Conservation (phyloP, 2,797 vertebrate species). For the Enteromius mattozi region DNA sequence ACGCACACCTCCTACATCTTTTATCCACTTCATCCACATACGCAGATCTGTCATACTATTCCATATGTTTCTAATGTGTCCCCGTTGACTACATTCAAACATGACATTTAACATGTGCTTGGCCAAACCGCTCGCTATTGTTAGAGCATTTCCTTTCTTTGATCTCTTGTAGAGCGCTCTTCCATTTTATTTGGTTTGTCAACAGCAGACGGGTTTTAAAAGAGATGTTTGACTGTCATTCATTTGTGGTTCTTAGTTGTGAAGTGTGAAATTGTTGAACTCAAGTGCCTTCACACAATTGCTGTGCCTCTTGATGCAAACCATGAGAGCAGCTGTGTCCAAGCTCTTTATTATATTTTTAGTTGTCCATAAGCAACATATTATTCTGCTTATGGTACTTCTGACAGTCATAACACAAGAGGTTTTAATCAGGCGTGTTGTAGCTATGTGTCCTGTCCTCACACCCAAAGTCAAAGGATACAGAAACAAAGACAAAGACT, state of each 20-base stretch:
- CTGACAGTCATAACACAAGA: constrained; percentile 52
- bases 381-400: constrained; percentile 43
- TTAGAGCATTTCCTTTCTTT: constrained; percentile 15
- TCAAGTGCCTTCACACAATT: background rate
- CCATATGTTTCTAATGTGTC: constrained; percentile 19
- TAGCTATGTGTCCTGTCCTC: background rate
- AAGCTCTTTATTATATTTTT: constrained; percentile 2
- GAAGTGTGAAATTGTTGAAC: background rate
- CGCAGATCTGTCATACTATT: background rate
- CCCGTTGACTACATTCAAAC: background rate
- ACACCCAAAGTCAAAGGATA: background rate
- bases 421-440: constrained; percentile 51
- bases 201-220: constrained; percentile 1
- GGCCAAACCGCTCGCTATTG: background rate
- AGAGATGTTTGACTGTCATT: background rate
- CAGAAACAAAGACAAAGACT: background rate
- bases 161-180: background rate
- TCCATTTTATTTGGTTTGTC: constrained; percentile 17
- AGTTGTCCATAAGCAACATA: constrained; percentile 10
- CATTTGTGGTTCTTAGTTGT: background rate
- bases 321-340: background rate
- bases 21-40: background rate
- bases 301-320: background rate
- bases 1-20: background rate
- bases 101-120: constrained; percentile 10